Percentiles rank a stretch among this genome's conserved stretches.
Conservation (phyloP, 2,888 invertebrate genomes). For the Megamerina dolium region DNA sequence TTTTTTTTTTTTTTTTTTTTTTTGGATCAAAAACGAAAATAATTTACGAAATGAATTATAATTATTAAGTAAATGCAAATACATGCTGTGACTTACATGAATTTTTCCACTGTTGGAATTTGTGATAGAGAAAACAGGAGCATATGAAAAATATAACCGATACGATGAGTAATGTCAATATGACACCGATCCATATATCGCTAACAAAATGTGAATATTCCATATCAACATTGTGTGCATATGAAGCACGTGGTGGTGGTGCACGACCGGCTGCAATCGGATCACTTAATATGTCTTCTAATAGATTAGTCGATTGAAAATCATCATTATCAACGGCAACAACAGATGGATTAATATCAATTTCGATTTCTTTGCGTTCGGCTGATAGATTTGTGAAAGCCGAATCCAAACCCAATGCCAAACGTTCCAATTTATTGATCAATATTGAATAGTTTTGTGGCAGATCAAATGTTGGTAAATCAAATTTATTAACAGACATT, state of each 20-base stretch:
- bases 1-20: too few relatives aligned
- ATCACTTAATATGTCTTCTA: conserved; percentile 28
- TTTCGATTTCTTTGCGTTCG: conserved; percentile 40
- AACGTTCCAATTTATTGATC: conserved; percentile 44
- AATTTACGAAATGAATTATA: too few relatives aligned
- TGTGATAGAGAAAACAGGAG: conserved; percentile 59
- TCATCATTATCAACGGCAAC: conserved; percentile 27
- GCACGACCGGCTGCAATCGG: conserved; percentile 30
- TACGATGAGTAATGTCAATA: conserved; percentile 56
- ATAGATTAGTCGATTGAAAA: too few relatives aligned
- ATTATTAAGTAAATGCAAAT: too few relatives aligned
- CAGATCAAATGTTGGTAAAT: conserved; percentile 34
- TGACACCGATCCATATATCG: conserved; percentile 60
- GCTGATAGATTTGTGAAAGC: conserved; percentile 39
- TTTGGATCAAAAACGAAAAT: too few relatives aligned
- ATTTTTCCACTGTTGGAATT: conserved; percentile 60
- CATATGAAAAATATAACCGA: conserved; percentile 60
- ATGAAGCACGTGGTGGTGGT: conserved; percentile 27
- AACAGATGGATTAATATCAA: conserved; percentile 23
- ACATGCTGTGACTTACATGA: conserved; percentile 51
- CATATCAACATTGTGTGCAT: conserved; percentile 37
- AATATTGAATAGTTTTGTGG: conserved; percentile 44
- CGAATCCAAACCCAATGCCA: conserved; percentile 42
- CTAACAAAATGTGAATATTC: conserved; percentile 56
- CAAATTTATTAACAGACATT: conserved; percentile 30